Base-by-base conservation (phyloP, 2,888 invertebrate species). In the Coleophora flavipennella region DNA sequence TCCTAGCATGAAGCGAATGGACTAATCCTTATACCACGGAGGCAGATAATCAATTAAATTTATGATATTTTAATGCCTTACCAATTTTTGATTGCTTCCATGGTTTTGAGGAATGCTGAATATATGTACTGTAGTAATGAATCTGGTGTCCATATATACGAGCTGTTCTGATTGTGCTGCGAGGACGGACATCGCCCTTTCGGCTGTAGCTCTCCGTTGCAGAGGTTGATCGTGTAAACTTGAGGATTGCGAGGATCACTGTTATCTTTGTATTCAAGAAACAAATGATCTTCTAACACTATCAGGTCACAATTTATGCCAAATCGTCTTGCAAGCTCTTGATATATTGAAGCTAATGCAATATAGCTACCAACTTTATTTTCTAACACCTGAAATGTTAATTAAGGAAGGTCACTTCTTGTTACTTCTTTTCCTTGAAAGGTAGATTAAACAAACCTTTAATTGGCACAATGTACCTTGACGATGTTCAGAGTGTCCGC, bases 221-320 rank as follows among this genome's bases (percentile, higher is more conserved):
- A 41, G 1, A 76, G 51, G 33, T 70, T 59, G n/a, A 80, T 52
- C 7, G 62, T 62, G 42, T 59, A 69, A 3, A 47, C 26, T n/a
- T 45, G 35, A 6, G 49, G 38, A 8, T 38, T 13, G n/a, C 36
- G 35, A 1, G 35, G 29, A 6, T 51, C 43, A 27, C 45, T 39
- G 9, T 45, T 50, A 35, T 65, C 60, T 28, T 56, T 55, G 71
- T 73, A 74, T 43, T 76, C 65, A 11, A 81, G 33, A 42, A 72
- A 76, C 40, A 78, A 43, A 49, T 81, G 79, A 43, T 72, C 67
- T 0, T 71, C 65, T 41, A 78, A 77, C 2, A 64, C 62, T 1
- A 74, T 55, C 27, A 83, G 45, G 13, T 70, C 60, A 42, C 72
- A 71, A 4, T 49, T 40, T 1, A 75, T 58, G 8, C 70, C 76